Evolutionary conservation across 2,888 invertebrate species (phyloP).

Genomic region (Macrostomum cliftonense): DNA sequence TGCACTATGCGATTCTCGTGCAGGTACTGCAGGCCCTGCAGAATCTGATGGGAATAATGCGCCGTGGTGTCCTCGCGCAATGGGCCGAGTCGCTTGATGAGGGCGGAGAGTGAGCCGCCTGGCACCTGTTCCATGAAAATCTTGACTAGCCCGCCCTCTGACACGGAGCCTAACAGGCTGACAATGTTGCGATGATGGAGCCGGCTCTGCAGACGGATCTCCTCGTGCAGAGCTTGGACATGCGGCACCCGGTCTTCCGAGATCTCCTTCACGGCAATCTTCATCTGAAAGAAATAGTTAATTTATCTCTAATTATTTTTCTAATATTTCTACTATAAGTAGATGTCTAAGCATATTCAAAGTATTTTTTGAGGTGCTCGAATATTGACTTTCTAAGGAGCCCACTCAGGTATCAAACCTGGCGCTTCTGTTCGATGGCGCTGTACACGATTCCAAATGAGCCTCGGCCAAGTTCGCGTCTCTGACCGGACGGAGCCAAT

Average conservation of each 20-base stretch:
- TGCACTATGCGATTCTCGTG: conserved; percentile 98
- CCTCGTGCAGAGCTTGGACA: conserved; percentile 91
- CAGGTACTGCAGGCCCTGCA: conserved; percentile 87
- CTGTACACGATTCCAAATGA: conserved; percentile 88
- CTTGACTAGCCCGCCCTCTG: conserved; percentile 82
- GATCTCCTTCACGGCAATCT: conserved; percentile 93
- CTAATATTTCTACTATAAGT: too few relatives aligned
- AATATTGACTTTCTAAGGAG: too few relatives aligned
- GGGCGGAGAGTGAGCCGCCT: conserved; percentile 61
- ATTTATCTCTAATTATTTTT: too few relatives aligned
- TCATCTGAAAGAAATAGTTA: conserved; percentile 43
- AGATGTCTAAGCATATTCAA: too few relatives aligned
- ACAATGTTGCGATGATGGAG: conserved; percentile 87
- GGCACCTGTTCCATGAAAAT: conserved; percentile 95
- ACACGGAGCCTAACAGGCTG: conserved; percentile 78
- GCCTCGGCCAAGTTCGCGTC: conserved; percentile 62
- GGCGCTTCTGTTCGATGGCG: conserved; percentile 74
- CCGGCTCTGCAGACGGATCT: conserved; percentile 87
- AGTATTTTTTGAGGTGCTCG: too few relatives aligned
- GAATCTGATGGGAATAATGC: conserved; percentile 87
- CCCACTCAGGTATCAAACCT: too few relatives aligned
- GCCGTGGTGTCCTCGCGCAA: conserved; percentile 85
- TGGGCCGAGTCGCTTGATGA: conserved; percentile 92
- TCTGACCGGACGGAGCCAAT: conserved; percentile 62
- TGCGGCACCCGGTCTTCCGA: conserved; percentile 57